Evolutionary conservation across 2,113 vertebrate species (phyloP), one percentile per base, ranked within the genome.

Genomic region (Motacilla tschutschensis): DNA sequence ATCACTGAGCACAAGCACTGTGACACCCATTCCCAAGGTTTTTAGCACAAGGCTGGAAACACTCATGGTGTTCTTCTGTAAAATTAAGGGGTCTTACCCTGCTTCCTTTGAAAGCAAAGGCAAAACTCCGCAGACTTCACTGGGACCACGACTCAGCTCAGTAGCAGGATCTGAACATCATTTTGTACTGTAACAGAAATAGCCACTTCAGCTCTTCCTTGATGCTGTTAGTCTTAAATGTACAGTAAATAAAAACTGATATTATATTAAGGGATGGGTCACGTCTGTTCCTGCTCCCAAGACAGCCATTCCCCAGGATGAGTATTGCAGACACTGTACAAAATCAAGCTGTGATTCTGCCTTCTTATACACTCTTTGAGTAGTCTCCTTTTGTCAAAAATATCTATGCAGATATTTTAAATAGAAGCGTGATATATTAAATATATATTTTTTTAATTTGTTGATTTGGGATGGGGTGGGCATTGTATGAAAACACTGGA

Each of bases 341-440:
- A 88, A 94, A 86, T 13, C 26, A 88, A 24, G 53, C 69, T 95
- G 63, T 72, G 72, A 90, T 89, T 93, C 86, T 95, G 62, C 90
- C 62, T 25, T 36, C 81, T 78, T 85, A 47, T 0, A 65, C 75
- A 60, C 40, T 64, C 59, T 36, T 44, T 25, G 10, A 75, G 41
- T 89, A 66, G 85, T 91, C 83, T 93, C 59, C 55, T 80, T 87
- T 80, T 77, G 40, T 91, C 48, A 79, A 38, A 91, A 85, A 62
- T 78, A 86, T 10, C 71, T 89, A 88, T 78, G 54, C 82, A 85
- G 79, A 63, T 73, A 82, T 84, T 89, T 87, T 79, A 79, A 91
- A 90, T 9, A 84, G 54, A 94, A 69, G 54, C 66, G 83, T 80
- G 54, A 55, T 65, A 85, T 92, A 79, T 79, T 46, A 80, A 79